A percentile compares a stretch with the other conserved stretches of the same genome.
Evolutionary conservation across 2,888 invertebrate species (phyloP).

Genomic region (Sarcophaga caerulescens): DNA sequence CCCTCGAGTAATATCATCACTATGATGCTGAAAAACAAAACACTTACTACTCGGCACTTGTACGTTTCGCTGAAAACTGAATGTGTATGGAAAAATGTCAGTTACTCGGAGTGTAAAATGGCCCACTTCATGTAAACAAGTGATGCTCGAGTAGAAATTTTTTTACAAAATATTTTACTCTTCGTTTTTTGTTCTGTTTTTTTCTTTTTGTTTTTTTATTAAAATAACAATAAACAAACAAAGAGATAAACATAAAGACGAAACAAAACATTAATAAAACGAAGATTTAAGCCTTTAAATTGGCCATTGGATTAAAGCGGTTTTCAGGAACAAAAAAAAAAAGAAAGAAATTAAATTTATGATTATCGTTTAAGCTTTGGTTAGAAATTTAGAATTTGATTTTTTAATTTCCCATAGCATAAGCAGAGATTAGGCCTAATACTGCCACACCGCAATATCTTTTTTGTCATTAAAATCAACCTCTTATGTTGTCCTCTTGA

Average conservation of each 20-base stretch:
- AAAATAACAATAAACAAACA: constrained; percentile 38
- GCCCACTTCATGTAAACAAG: constrained; percentile 52
- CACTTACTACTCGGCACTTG: constrained; percentile 4
- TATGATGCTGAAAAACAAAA: background rate
- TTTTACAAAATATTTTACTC: background rate
- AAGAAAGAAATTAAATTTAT: background rate
- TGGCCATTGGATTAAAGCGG: constrained; percentile 33
- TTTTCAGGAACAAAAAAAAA: background rate
- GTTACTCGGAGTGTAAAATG: constrained; percentile 48
- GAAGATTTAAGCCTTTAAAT: constrained; percentile 16
- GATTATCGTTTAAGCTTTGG: background rate
- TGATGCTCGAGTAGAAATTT: constrained; percentile 23
- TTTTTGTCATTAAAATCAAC: background rate
- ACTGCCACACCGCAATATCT: background rate
- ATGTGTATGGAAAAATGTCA: constrained; percentile 40
- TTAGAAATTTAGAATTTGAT: background rate
- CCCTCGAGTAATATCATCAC: background rate
- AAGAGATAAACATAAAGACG: background rate
- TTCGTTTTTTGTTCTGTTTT: constrained; percentile 12
- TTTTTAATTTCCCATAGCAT: background rate
- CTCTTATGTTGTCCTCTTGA: background rate
- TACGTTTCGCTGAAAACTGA: constrained; percentile 40
- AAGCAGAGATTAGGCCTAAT: background rate
- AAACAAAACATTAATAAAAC: too few relatives aligned
- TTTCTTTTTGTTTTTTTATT: background rate